Conservation (phyloP, 2,113 vertebrate species). For the Cnemophilus loriae region DNA sequence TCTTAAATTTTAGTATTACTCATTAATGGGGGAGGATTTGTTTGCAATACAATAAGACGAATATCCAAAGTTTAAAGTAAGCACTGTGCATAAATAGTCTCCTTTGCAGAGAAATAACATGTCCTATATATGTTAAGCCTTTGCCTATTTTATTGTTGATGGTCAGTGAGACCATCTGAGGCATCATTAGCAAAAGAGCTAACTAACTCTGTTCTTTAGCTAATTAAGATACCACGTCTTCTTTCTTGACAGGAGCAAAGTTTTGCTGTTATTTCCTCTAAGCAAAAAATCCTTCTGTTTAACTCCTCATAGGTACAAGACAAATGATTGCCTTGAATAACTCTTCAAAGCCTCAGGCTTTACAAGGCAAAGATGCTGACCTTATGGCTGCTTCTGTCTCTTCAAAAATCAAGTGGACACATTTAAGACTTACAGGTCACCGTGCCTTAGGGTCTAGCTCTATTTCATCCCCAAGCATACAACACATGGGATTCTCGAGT, state of each 20-base stretch:
- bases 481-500: neutral
- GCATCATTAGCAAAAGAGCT: neutral
- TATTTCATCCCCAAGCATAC: neutral
- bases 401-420: neutral
- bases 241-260: neutral
- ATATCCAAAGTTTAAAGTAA: neutral
- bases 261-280: neutral
- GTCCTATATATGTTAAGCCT: neutral
- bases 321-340: neutral
- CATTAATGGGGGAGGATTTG: neutral
- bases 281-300: neutral
- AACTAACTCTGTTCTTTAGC: neutral
- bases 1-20: neutral
- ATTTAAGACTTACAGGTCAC: neutral
- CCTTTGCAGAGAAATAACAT: neutral
- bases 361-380: neutral
- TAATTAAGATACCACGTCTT: neutral
- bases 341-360: neutral
- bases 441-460: neutral
- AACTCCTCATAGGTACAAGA: neutral
- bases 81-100: neutral
- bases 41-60: neutral
- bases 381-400: neutral
- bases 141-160: neutral
- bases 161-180: neutral